phyloP scores from a whole-genome alignment of 1,140 invertebrate species.

The Macrocentrus cingulum region DNA sequence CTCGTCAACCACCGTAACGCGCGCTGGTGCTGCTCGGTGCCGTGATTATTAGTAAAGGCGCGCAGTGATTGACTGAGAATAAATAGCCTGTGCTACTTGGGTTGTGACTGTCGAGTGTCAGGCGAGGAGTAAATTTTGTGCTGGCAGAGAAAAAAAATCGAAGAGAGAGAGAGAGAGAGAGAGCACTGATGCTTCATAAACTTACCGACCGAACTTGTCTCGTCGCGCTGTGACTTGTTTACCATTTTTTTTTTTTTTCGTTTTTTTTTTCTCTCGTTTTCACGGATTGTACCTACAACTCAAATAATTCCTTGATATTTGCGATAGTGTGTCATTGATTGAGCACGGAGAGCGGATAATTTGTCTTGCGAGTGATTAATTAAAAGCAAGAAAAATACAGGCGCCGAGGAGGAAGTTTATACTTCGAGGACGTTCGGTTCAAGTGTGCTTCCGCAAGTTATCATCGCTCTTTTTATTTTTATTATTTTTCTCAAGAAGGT shows the following conservation, averaged over 20 bases:
- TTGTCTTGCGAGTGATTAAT: too few relatives aligned
- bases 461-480: not conserved
- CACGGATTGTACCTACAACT: too few relatives aligned
- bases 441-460: conserved; percentile 11
- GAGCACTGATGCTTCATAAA: not conserved
- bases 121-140: too few relatives aligned
- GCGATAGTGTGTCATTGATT: too few relatives aligned
- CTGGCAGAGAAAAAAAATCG: too few relatives aligned
- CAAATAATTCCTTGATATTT: not conserved
- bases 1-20: conserved; percentile 40
- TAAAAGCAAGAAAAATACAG: not conserved
- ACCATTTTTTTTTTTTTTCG: not conserved
- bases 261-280: too few relatives aligned
- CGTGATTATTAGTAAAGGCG: not conserved
- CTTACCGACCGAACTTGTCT: not conserved
- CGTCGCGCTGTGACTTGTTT: not conserved
- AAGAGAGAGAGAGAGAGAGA: too few relatives aligned
- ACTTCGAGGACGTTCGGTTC: not conserved
- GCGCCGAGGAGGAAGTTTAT: too few relatives aligned
- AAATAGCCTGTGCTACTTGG: too few relatives aligned
- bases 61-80: not conserved
- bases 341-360: too few relatives aligned
- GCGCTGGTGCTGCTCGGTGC: conserved; percentile 27
- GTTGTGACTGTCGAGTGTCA: too few relatives aligned
- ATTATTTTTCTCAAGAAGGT: conserved; percentile 12